These are phyloP conservation scores for Octonoba sinensis DNA, from an alignment of 2,888 invertebrate genomes.

Conservation along the genomic window DNA sequence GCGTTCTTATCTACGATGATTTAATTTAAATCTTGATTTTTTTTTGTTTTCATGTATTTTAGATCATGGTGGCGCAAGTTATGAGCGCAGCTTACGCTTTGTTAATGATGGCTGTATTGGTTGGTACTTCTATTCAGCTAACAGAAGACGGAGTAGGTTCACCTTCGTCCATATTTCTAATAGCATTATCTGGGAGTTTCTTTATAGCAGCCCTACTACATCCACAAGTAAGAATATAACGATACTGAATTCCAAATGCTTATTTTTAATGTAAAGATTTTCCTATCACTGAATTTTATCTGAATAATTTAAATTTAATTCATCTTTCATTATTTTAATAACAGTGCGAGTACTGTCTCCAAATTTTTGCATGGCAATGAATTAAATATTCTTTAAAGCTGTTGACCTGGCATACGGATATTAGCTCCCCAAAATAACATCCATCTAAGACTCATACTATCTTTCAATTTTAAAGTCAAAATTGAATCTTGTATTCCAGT, in stretches of 20 bases:
- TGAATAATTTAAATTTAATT: neutral
- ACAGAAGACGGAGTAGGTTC: constrained; percentile 97
- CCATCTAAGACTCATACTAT: too few relatives aligned
- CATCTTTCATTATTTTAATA: too few relatives aligned
- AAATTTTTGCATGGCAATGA: too few relatives aligned
- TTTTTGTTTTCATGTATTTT: constrained; percentile 66
- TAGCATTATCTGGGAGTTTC: constrained; percentile 92
- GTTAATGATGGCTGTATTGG: constrained; percentile 99
- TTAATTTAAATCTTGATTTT: too few relatives aligned
- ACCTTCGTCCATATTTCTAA: constrained; percentile 97
- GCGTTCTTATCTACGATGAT: too few relatives aligned
- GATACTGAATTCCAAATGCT: neutral
- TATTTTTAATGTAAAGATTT: neutral
- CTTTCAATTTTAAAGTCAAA: too few relatives aligned
- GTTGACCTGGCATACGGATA: too few relatives aligned
- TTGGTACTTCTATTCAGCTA: constrained; percentile 96
- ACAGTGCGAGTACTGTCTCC: too few relatives aligned
- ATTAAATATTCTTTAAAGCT: too few relatives aligned
- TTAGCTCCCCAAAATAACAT: too few relatives aligned
- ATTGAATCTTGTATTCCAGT: too few relatives aligned
- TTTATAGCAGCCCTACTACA: constrained; percentile 96
- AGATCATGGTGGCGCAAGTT: constrained; percentile 93
- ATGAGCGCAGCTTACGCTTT: constrained; percentile 95
- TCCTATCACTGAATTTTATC: neutral
- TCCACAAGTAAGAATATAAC: constrained; percentile 76